Evolutionary conservation across 2,113 vertebrate species (phyloP).

Genomic region (Xiphorhynchus elegans): DNA sequence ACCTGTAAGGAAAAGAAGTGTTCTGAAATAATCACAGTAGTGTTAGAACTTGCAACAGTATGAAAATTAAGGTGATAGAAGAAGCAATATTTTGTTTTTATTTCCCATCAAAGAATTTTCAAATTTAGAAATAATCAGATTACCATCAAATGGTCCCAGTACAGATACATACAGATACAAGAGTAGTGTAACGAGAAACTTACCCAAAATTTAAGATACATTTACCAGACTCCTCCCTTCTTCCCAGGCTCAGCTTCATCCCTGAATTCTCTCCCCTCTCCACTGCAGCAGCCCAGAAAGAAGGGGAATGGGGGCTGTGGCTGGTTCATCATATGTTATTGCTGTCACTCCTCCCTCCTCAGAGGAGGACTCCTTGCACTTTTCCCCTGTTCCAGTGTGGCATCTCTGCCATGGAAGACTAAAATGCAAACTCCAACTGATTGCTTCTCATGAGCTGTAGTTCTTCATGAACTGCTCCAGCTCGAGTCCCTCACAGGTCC

Average conservation of each 20-base stretch:
- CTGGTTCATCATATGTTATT: background rate
- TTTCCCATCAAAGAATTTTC: background rate
- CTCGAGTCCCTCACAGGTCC: background rate
- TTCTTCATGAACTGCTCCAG: background rate
- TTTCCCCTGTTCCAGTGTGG: background rate
- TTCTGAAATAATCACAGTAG: background rate
- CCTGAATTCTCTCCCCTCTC: background rate
- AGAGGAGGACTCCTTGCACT: background rate
- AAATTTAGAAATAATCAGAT: background rate
- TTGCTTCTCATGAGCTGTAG: background rate
- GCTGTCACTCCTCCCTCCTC: background rate
- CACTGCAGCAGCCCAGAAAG: background rate
- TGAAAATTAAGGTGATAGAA: background rate
- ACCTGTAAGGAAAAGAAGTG: background rate
- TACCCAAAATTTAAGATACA: background rate
- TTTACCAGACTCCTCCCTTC: background rate
- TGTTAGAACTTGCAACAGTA: background rate
- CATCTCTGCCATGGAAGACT: background rate
- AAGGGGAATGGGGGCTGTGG: too few relatives aligned
- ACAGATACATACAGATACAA: background rate
- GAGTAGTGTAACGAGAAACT: background rate
- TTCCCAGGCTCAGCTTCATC: background rate
- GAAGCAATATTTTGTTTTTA: background rate
- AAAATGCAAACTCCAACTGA: background rate
- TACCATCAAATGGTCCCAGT: fast-evolving